Base-by-base conservation (phyloP, 2,797 vertebrate species). In the Chromobotia macracanthus region DNA sequence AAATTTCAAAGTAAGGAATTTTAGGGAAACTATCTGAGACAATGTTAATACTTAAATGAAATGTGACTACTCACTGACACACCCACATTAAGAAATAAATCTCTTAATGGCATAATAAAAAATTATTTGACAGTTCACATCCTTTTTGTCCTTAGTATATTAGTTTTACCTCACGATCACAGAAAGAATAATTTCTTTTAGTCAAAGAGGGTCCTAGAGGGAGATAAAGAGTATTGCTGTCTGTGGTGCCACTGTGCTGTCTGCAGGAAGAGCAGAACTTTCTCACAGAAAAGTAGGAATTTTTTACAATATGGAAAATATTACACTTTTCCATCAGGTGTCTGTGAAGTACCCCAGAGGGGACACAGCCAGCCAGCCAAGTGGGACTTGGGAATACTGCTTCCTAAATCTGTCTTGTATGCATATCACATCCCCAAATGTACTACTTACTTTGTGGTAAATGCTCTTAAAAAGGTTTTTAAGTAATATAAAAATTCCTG, bases 321-420 rank as follows among this genome's bases (percentile, higher is more conserved):
- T 75, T 75, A 10, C 61, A 75, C 9, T 44, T 21, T 53, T 53
- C 21, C 12, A 53, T 53, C 19, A 53, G 48, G 61, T 53, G 19
- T 75, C 28, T 31, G 11, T 31, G 1, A 61, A 16, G 11, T 60
- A 61, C 13, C 21, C 28, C 2, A 21, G 2, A 44, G 25, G 12
- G 44, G 16, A 65, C 9, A 9, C 13, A 11, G 41, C 60, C 44
- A 46, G 60, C 64, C 48, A 75, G 48, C 46, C 23, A 41, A 65
- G 51, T 53, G 19, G 15, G 31, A 25, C 44, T 64, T 50, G 61
- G 60, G 64, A 64, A 41, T 53, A 74, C 25, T 58, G 55, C 3
- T 2, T 53, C 50, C 53, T 73, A 73, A 73, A 73, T 73, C 15
- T 19, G 21, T 61, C 16, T 60, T 56, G 23, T 60, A 50, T 68